A percentile compares a stretch with the other conserved stretches of the same genome.
Evolutionary conservation across 2,888 invertebrate genomes (phyloP).

Genomic region (Tachystola acroxantha): DNA sequence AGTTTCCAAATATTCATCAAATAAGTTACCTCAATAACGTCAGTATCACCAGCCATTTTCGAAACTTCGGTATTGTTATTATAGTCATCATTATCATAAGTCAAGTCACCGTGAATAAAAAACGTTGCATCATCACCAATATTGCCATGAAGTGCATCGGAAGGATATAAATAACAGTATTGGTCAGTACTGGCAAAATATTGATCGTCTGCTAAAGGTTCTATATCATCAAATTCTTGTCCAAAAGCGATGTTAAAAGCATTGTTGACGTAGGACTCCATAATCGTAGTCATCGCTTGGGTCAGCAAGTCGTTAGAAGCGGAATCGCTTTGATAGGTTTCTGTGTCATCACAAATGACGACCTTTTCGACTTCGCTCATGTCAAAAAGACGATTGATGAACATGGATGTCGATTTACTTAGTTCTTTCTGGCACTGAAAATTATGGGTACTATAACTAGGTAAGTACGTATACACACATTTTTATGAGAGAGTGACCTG

Average conservation of each 20-base stretch:
- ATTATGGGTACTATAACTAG: too few species aligned
- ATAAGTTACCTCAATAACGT: slow-evolving; percentile 1
- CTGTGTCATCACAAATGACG: slow-evolving; percentile 25
- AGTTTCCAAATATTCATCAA: not conserved
- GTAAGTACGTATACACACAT: too few species aligned
- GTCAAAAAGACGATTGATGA: slow-evolving; percentile 58
- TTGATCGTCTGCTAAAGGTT: slow-evolving; percentile 16
- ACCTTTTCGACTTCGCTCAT: slow-evolving; percentile 56
- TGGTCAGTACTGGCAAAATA: slow-evolving; percentile 24
- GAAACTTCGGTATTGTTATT: slow-evolving; percentile 16
- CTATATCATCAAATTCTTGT: slow-evolving; percentile 15
- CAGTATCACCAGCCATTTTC: slow-evolving; percentile 17
- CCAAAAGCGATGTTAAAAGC: slow-evolving; percentile 31
- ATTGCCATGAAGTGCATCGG: slow-evolving; percentile 34
- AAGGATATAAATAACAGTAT: slow-evolving; percentile 46
- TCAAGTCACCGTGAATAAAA: slow-evolving; percentile 30
- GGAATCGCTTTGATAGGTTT: slow-evolving; percentile 19
- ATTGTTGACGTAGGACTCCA: slow-evolving; percentile 41
- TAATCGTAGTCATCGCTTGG: slow-evolving; percentile 39
- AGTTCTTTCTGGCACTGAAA: slow-evolving; percentile 38
- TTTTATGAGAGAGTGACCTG: too few species aligned
- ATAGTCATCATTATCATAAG: slow-evolving; percentile 17
- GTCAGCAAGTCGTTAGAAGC: slow-evolving; percentile 29
- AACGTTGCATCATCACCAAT: slow-evolving; percentile 33
- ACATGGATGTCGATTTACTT: slow-evolving; percentile 50